Evolutionary conservation across 2,888 invertebrate species (phyloP).

Genomic region (Altica lythri): DNA sequence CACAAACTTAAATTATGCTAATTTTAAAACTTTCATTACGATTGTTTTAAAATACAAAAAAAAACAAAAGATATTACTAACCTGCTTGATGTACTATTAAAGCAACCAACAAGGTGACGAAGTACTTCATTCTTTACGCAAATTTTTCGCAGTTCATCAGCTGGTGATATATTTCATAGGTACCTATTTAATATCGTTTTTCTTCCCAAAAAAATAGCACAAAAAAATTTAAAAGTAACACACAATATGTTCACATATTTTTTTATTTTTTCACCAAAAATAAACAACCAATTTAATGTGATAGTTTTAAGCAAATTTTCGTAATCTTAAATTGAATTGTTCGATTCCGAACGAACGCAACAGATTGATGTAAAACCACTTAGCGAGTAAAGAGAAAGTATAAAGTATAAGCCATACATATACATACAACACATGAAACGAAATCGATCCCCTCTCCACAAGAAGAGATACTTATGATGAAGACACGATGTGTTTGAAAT

Average conservation of each 20-base stretch:
- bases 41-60: not conserved
- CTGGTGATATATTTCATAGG: conserved; percentile 8
- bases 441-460: conserved; percentile 1
- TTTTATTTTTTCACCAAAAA: conserved; percentile 1
- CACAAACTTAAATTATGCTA: too few species aligned
- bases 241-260: not conserved
- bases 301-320: not conserved
- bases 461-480: not conserved
- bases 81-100: conserved; percentile 15
- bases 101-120: conserved; percentile 8
- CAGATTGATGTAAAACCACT: conserved; percentile 17
- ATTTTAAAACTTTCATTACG: too few species aligned
- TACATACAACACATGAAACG: conserved; percentile 9
- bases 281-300: not conserved
- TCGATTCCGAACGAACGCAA: not conserved
- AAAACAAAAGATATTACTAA: not conserved
- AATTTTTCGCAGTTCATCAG: conserved; percentile 16
- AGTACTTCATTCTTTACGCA: conserved; percentile 10
- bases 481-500: conserved; percentile 5
- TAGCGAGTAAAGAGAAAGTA: conserved; percentile 24
- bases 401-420: conserved; percentile 8
- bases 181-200: not conserved
- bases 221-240: conserved; percentile 5
- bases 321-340: not conserved
- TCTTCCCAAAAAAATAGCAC: too few species aligned